These are phyloP conservation scores for Hydrocynus forskahlii DNA, from an alignment of 2,797 vertebrate genomes.

Conservation along the genomic window DNA sequence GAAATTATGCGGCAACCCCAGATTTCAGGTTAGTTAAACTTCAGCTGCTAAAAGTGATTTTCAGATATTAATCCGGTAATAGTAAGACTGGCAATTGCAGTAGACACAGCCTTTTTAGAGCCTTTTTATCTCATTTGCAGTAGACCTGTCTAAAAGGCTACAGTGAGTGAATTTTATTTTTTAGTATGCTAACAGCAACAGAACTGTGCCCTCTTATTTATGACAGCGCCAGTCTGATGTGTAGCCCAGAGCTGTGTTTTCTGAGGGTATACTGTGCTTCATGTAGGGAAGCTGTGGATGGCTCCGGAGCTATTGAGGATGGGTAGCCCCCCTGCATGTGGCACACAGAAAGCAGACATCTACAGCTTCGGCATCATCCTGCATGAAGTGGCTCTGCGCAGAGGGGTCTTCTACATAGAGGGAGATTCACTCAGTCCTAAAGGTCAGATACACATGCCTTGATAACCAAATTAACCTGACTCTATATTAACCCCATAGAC, in stretches of 20 bases:
- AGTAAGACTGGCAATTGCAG: neutral
- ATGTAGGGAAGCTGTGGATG: slow-evolving; percentile 82
- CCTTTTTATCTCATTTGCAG: neutral
- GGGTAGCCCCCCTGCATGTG: slow-evolving; percentile 75
- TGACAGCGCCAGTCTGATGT: slow-evolving; percentile 1
- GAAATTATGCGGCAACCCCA: too few species aligned
- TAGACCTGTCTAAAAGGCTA: neutral
- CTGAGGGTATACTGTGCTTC: neutral
- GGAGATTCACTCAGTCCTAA: slow-evolving; percentile 88
- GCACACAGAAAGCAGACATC: slow-evolving; percentile 90
- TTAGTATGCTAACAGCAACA: neutral
- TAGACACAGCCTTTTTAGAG: neutral
- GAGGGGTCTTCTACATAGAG: slow-evolving; percentile 87
- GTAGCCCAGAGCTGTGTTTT: neutral
- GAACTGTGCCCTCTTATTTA: neutral
- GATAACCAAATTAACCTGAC: neutral
- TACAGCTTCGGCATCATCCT: slow-evolving; percentile 94
- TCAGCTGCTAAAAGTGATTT: too few species aligned
- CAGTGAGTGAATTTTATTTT: neutral
- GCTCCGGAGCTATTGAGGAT: slow-evolving; percentile 88
- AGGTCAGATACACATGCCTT: slow-evolving; percentile 72
- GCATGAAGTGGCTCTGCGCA: slow-evolving; percentile 91
- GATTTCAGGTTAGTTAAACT: too few species aligned
- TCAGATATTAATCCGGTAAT: too few species aligned
- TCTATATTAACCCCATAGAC: too few species aligned